Evolutionary conservation across 2,888 invertebrate genomes (phyloP), one percentile per base, ranked within the genome.

Genomic region (Acleris sparsana): DNA sequence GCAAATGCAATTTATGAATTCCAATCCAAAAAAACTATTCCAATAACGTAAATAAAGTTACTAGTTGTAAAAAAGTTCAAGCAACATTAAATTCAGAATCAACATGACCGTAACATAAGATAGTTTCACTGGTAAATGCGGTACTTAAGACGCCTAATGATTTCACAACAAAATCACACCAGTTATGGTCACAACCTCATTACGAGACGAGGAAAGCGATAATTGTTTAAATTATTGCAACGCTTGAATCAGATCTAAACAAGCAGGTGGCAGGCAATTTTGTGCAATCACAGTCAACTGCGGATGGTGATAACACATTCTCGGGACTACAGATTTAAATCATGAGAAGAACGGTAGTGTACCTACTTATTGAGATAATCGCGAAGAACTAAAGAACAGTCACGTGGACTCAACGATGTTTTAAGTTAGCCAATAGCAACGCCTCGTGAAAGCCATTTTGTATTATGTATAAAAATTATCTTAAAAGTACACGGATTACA

Each of bases 101-200:
- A 16, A 44, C 11, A 33, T 33, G 11, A 11, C 33, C 39, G 3
- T 1, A 16, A 44, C 5, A 44, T 44, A n/a, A n/a, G n/a, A n/a
- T n/a, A 44, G 44, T 46, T 17, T 46, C n/a, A n/a, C n/a, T 16
- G n/a, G 5, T 44, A 16, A n/a, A n/a, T n/a, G 13, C n/a, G 44
- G 5, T 5, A n/a, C 44, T n/a, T 44, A n/a, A 44, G 5, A n/a
- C 6, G n/a, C n/a, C 6, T 33, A 11, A 33, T 33, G n/a, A 44
- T 46, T 46, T 46, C 46, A 46, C 46, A 46, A 17, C 17, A n/a
- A 46, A 46, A 46, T 46, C 6, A 46, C 46, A 46, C 46, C 17
- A 6, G 16, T 46, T 46, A 46, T 46, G 46, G 46, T 46, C 17
- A 3, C 17, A 46, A 46, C 2, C n/a, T 17, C n/a, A n/a, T 46